Conservation (phyloP, 2,888 invertebrate species). For the Malthinus seriepunctatus region DNA sequence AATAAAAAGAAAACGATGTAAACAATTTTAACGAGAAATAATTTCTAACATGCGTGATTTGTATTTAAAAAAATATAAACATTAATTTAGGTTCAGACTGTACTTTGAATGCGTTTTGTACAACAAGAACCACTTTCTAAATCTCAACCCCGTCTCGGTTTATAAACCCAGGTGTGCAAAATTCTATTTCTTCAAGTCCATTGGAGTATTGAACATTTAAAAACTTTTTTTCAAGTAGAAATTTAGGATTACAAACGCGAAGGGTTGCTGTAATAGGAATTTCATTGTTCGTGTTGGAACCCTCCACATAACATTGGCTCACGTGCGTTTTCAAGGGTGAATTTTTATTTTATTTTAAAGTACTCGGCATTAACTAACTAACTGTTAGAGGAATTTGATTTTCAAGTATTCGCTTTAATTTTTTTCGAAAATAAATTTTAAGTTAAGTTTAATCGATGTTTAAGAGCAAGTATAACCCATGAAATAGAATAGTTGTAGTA, state of each 20-base stretch:
- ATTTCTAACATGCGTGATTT: too few relatives aligned
- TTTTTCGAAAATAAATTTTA: neutral
- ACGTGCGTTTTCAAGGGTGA: conserved; percentile 39
- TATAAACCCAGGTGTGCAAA: conserved; percentile 39
- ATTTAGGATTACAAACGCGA: conserved; percentile 14
- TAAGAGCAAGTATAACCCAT: conserved; percentile 18
- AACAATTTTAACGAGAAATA: too few relatives aligned
- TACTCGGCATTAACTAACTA: conserved; percentile 14
- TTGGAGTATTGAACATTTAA: conserved; percentile 10
- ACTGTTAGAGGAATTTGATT: conserved; percentile 19
- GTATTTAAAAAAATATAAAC: neutral
- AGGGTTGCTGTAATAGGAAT: conserved; percentile 34
- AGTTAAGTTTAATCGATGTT: conserved; percentile 8
- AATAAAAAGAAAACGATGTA: too few relatives aligned
- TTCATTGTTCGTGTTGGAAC: conserved; percentile 36
- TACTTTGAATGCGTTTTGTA: conserved; percentile 25
- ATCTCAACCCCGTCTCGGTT: conserved; percentile 35
- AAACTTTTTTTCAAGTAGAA: conserved; percentile 9
- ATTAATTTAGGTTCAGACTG: conserved; percentile 30
- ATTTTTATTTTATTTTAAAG: conserved; percentile 30
- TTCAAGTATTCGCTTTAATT: neutral
- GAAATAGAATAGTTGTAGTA: conserved; percentile 20
- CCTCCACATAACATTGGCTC: conserved; percentile 29
- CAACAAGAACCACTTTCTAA: conserved; percentile 33
- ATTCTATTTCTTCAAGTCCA: conserved; percentile 31